A percentile compares a stretch with the other conserved stretches of the same genome.
Evolutionary conservation across 1,140 invertebrate genomes (phyloP).

Genomic region (Dreissena rostriformis): DNA sequence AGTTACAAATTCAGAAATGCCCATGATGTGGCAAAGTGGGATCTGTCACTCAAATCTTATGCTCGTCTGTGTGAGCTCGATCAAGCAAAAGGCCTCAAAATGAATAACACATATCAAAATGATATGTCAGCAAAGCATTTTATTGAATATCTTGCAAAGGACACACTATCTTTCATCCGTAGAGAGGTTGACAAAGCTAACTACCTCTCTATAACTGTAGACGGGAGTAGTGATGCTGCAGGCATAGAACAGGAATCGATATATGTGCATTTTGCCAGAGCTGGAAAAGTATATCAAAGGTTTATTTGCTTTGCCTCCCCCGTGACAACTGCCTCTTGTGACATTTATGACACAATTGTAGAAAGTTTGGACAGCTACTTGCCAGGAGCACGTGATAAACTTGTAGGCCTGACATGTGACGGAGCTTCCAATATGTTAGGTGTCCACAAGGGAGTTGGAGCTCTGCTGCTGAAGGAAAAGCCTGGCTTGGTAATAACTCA

Average conservation of each 20-base stretch:
- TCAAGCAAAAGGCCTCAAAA: constrained; percentile 20
- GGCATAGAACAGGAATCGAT: constrained; percentile 31
- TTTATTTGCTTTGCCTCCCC: constrained; percentile 25
- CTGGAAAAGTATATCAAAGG: constrained; percentile 5
- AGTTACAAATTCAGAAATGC: constrained; percentile 25
- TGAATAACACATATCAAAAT: constrained; percentile 23
- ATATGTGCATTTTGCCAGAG: constrained; percentile 4
- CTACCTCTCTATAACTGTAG: constrained; percentile 31
- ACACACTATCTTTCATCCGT: background rate
- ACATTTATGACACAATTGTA: background rate
- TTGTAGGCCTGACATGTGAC: constrained; percentile 18
- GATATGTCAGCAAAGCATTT: constrained; percentile 20
- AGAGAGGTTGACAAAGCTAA: background rate
- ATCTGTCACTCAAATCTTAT: constrained; percentile 30
- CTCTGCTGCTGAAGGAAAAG: background rate
- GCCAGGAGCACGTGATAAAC: background rate
- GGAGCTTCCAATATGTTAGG: constrained; percentile 46
- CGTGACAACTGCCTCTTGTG: background rate
- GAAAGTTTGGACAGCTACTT: background rate
- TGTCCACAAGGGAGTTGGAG: constrained; percentile 5
- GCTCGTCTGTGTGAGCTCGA: constrained; percentile 26
- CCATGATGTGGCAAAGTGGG: constrained; percentile 43
- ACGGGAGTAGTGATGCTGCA: constrained; percentile 26
- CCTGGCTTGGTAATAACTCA: constrained; percentile 1
- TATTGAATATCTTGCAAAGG: constrained; percentile 23